Percentiles rank a stretch among this genome's conserved stretches.
Evolutionary conservation across 2,888 invertebrate genomes (phyloP).

Genomic region (Chelonus formosanus): DNA sequence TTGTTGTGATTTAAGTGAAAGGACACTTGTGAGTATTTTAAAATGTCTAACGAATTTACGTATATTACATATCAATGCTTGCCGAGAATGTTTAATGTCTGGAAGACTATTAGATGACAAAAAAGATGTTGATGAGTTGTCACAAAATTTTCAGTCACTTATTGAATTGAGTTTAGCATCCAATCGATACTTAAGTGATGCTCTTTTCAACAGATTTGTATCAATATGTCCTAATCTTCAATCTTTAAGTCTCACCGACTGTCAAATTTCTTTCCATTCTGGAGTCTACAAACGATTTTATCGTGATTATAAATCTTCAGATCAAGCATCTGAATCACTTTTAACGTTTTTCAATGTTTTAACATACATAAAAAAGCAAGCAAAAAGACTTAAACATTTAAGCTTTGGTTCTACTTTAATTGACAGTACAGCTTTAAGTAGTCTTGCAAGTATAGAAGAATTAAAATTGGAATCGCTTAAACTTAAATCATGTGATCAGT

Average conservation of each 20-base stretch:
- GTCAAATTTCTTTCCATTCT: constrained; percentile 77
- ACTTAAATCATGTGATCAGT: constrained; percentile 71
- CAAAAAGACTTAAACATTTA: constrained; percentile 69
- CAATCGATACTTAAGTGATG: constrained; percentile 79
- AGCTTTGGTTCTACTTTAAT: constrained; percentile 76
- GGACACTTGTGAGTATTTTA: constrained; percentile 70
- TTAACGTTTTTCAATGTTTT: constrained; percentile 76
- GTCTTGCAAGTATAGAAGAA: constrained; percentile 68
- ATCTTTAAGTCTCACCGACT: constrained; percentile 72
- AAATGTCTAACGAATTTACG: constrained; percentile 70
- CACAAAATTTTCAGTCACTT: constrained; percentile 67
- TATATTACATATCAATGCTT: constrained; percentile 71
- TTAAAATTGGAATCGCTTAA: constrained; percentile 68
- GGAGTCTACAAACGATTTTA: constrained; percentile 76
- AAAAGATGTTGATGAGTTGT: constrained; percentile 67
- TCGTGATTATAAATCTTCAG: constrained; percentile 58
- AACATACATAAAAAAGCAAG: constrained; percentile 69
- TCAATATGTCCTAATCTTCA: constrained; percentile 71
- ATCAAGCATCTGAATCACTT: constrained; percentile 71
- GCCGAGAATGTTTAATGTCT: constrained; percentile 78
- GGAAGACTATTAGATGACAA: constrained; percentile 74
- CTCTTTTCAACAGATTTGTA: constrained; percentile 74
- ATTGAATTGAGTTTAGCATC: constrained; percentile 71
- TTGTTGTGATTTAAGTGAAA: constrained; percentile 73
- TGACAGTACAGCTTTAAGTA: constrained; percentile 71